Base-by-base conservation (phyloP, 2,888 invertebrate genomes). In the Nowickia ferox region DNA sequence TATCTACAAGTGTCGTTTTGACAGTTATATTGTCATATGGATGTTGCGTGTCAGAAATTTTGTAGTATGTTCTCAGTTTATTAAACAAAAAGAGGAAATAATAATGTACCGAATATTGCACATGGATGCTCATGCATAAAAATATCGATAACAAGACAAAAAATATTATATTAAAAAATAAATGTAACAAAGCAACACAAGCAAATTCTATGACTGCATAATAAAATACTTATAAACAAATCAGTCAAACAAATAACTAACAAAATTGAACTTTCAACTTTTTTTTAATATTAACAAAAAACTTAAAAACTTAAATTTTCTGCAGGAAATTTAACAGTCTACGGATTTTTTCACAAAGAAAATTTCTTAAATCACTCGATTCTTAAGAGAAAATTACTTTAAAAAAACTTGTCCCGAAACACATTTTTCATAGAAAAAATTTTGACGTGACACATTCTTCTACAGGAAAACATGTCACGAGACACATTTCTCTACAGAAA, bases 1-100 rank as follows among this genome's bases (percentile, higher is more conserved):
- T 85, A 85, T 85, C 82, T 85, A 78, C 75, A 82, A 79, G 69
- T 82, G 85, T 85, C 85, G 76, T 75, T 85, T 59, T 85, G 82
- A 85, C 85, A 85, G 82, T 71, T 79, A 78, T 75, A 79, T 75
- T 85, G 85, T 85, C 85, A 85, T 66, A 82, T 82, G 75, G 57
- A 71, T 75, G 82, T 85, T 85, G 65, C 78, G 78, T 85, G 85
- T 85, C 85, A 85, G 71, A 79, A 65, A 78, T 85, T 81, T 78
- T 61, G 2, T 22, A 22, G 30, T 55, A 76, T 81, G 55, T 44
- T 40, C 11, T 51, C 51, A 68, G 71, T 81, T 77, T 80, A 74
- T 65, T 72, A 48, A 80, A 68, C 51, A 57, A 74, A 72, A 65
- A 48, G 6, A 4, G 4, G 1, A 59, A 38, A 59, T 38, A 17